Evolutionary conservation across 2,113 vertebrate genomes (phyloP).

Genomic region (Stegostoma tigrinum): DNA sequence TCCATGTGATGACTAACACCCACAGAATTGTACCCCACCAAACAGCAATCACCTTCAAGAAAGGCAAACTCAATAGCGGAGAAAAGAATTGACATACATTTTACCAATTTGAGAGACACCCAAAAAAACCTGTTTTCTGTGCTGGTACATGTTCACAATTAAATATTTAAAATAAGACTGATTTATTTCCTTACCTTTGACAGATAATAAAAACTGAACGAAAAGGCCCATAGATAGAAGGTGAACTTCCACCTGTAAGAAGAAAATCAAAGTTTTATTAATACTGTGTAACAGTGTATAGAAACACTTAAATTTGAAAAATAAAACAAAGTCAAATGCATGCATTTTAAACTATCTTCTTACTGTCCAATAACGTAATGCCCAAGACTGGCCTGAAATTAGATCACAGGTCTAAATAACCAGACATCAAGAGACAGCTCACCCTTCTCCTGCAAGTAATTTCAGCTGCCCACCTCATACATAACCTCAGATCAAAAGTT

Average conservation of each 20-base stretch:
- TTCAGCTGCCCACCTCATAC: background rate
- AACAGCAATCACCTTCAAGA: background rate
- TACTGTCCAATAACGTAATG: background rate
- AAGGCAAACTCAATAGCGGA: background rate
- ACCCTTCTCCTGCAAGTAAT: background rate
- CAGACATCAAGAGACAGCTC: background rate
- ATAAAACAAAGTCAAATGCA: background rate
- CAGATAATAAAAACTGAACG: conserved; percentile 10
- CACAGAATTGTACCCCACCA: background rate
- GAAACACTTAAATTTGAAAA: background rate
- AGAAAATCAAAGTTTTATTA: background rate
- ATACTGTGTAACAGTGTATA: background rate
- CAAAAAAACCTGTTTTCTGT: background rate
- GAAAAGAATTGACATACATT: background rate
- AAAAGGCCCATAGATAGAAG: conserved; percentile 23
- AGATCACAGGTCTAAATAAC: background rate
- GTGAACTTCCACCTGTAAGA: conserved; percentile 10
- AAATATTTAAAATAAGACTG: background rate
- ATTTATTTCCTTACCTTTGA: conserved; percentile 15
- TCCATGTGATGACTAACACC: background rate
- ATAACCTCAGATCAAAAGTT: background rate
- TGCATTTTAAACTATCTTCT: background rate
- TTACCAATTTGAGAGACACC: background rate
- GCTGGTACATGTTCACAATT: background rate
- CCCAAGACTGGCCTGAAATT: background rate